Base-by-base conservation (phyloP, 92 coral and sea anemone species). In the Chrysogorgia sp. region DNA sequence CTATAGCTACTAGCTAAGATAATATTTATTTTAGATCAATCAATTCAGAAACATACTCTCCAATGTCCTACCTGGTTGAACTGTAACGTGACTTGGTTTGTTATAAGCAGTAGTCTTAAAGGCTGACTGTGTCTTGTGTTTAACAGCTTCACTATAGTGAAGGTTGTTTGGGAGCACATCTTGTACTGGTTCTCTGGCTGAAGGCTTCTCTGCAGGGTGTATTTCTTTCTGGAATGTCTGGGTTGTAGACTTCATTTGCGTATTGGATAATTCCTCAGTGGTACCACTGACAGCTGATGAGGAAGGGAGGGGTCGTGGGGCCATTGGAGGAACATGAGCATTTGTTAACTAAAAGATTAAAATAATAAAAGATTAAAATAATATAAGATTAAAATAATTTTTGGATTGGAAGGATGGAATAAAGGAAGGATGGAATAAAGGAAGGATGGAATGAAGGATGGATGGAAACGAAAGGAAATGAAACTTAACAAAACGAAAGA, bases 31-130 rank as follows among this genome's bases (percentile, higher is more conserved):
- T 37, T 37, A 4, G 43, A 4, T 37, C 6, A 37, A 12, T 37
- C 12, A 37, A 4, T 37, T 37, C 6, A 5, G n/a, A 7, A 47
- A 47, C 53, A 6, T 15, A 2, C n/a, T 15, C n/a, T 37, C 6
- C 43, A 37, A 37, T n/a, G 66, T 41, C 63, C 24, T 34, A 72
- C 79, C 79, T 56, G 65, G 32, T 19, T 52, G 53, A 14, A 59
- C 10, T 24, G 13, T 71, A 10, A 30, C 60, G 6, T 72, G 65
- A 72, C 64, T 17, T 15, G 53, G 79, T 72, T 72, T 72, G 33
- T 31, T 56, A 31, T 72, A 53, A 15, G 55, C 65, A 22, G 79
- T 28, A 23, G 79, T 72, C 58, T 72, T 53, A 56, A 53, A 72
- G 32, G 47, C 22, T 35, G 79, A 32, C 28, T 12, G 64, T 31